Evolutionary conservation across 2,888 invertebrate genomes (phyloP), one percentile per base, ranked within the genome.

Genomic region (Cataglyphis altisquamis): DNA sequence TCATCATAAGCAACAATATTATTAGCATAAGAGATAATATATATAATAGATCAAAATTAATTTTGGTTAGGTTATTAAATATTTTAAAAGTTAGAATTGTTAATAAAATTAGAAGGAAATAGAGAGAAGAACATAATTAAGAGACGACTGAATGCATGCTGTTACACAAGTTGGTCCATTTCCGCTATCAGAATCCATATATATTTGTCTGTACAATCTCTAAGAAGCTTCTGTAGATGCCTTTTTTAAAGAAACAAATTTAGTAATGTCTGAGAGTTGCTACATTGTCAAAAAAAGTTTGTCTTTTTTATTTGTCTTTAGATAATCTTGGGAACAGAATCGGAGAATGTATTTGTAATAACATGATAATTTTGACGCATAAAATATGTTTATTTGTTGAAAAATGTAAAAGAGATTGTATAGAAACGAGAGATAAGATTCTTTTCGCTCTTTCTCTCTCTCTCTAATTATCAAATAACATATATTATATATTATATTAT

Each of bases 321-420:
- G 88, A 88, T 89, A 89, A 88, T 84, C 84, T 84, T 68, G 82
- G 78, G 73, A 74, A 62, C 78, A 66, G 68, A 77, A n/a, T 25
- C 21, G 48, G 45, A 41, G 66, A 60, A 45, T 83, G 82, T 85
- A 80, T 82, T 85, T 85, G 32, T 73, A 32, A 41, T 73, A 36
- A 39, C 36, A 73, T 82, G 84, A 84, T 89, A 84, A 82, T 68
- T 80, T 78, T 68, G 52, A 73, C 82, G 48, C 52, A 62, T 60
- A 60, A 25, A 62, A 66, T 80, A 74, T 75, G 68, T 85, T 88
- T 83, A 84, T 85, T 73, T 45, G 52, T 18, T 15, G 41, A 29
- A 72, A 82, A 70, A 60, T 32, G 36, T 60, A 73, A 18, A 63
- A 48, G 18, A n/a, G 60, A 45, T 57, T 41, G 63, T 82, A 78